Percentiles rank a stretch among this genome's conserved stretches.
Evolutionary conservation across 1,140 invertebrate species (phyloP).

Genomic region (Coenobita brevimanus): DNA sequence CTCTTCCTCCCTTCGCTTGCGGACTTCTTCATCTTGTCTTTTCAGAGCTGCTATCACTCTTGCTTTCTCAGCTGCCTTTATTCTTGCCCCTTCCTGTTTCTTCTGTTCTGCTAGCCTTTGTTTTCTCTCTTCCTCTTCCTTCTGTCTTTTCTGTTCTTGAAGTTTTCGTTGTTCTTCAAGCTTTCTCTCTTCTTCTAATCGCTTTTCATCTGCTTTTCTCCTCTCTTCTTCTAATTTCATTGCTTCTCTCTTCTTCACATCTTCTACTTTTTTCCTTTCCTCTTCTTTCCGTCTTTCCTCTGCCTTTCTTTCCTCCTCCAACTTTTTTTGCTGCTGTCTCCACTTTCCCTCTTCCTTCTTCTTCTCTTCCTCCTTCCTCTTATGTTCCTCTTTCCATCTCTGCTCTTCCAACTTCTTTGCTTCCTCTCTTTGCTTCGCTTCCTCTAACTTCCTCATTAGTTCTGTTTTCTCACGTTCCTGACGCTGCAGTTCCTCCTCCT

Average conservation of each 20-base stretch:
- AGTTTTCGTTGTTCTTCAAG: slow-evolving; percentile 33
- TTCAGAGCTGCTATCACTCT: not conserved
- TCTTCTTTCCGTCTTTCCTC: not conserved
- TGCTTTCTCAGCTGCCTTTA: slow-evolving; percentile 30
- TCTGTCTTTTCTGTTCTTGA: slow-evolving; percentile 18
- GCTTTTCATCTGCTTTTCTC: slow-evolving; percentile 3
- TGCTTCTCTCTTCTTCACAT: slow-evolving; percentile 24
- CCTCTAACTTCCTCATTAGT: slow-evolving; percentile 13
- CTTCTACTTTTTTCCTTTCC: slow-evolving; percentile 21
- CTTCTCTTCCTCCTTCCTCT: not conserved
- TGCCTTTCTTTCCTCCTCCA: slow-evolving; percentile 2
- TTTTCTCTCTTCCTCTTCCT: slow-evolving; percentile 21
- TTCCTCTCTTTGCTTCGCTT: slow-evolving; percentile 14
- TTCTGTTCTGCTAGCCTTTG: slow-evolving; percentile 42
- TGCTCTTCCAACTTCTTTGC: slow-evolving; percentile 23
- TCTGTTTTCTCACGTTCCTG: not conserved
- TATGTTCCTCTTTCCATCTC: slow-evolving; percentile 20
- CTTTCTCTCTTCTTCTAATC: slow-evolving; percentile 19
- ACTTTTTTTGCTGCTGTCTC: slow-evolving; percentile 14
- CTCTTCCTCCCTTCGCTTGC: not conserved
- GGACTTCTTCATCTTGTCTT: slow-evolving; percentile 9
- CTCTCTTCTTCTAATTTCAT: slow-evolving; percentile 28
- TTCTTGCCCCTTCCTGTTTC: not conserved
- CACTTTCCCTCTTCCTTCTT: not conserved
- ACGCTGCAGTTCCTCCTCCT: slow-evolving; percentile 1